Conservation (phyloP, 2,888 invertebrate genomes). For the Laspeyria flexula region DNA sequence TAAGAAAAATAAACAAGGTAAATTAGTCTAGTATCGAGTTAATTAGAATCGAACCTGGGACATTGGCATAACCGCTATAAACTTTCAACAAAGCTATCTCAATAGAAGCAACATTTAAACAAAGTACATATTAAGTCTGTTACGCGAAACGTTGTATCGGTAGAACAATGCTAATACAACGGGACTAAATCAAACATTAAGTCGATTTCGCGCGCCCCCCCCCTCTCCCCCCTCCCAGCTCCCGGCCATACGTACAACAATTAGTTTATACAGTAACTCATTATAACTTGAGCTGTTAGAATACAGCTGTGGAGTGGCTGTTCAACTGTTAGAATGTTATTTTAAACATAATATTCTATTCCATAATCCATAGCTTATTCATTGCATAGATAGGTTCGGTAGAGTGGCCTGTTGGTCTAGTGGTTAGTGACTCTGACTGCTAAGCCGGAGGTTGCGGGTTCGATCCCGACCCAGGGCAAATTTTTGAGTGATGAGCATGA, state of each 20-base stretch:
- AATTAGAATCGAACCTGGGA: too few relatives aligned
- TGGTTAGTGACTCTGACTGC: too few relatives aligned
- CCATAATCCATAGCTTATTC: too few relatives aligned
- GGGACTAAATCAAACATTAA: conserved; percentile 69
- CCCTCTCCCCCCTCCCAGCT: conserved; percentile 8
- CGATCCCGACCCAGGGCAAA: too few relatives aligned
- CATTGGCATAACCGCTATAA: too few relatives aligned
- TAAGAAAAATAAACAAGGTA: too few relatives aligned
- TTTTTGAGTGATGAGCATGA: too few relatives aligned
- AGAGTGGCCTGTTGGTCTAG: too few relatives aligned
- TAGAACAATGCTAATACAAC: conserved; percentile 34
- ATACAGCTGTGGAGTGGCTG: conserved; percentile 17
- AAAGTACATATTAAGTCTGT: conserved; percentile 27
- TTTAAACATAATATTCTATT: too few relatives aligned
- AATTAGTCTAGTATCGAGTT: too few relatives aligned
- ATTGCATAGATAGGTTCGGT: too few relatives aligned
- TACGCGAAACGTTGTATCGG: conserved; percentile 16
- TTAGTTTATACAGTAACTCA: conserved; percentile 67
- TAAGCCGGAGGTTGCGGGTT: too few relatives aligned
- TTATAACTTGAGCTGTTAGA: conserved; percentile 62
- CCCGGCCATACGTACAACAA: conserved; percentile 52
- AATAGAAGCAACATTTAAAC: conserved; percentile 11
- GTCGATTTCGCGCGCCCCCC: conserved; percentile 53
- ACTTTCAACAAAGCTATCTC: not conserved
- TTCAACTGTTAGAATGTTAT: not conserved